phyloP scores from a whole-genome alignment of 2,797 vertebrate species.

The Chromobotia macracanthus region DNA sequence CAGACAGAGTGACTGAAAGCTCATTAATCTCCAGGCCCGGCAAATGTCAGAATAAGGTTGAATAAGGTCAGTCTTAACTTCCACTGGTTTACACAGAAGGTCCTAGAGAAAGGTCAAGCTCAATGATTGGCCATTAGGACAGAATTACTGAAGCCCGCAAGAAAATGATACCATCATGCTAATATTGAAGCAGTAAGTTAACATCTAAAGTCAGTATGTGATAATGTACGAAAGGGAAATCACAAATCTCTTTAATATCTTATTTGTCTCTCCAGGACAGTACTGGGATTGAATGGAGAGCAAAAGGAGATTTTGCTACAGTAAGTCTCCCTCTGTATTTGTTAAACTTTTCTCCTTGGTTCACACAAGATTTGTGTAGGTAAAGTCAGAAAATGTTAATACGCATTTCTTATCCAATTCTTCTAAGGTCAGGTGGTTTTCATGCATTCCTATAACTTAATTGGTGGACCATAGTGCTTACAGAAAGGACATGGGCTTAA shows the following conservation, averaged over 20 bases:
- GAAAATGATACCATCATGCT: not conserved
- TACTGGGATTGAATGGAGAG: not conserved
- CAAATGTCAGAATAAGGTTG: constrained; percentile 35
- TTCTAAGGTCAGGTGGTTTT: too few relatives aligned
- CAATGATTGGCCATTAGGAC: constrained; percentile 39
- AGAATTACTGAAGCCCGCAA: constrained; percentile 10
- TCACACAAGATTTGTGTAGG: too few relatives aligned
- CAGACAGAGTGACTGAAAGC: constrained; percentile 12
- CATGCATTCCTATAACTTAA: too few relatives aligned
- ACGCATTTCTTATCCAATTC: too few relatives aligned
- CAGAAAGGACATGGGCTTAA: too few relatives aligned
- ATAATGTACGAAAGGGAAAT: not conserved
- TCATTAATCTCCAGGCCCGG: constrained; percentile 28
- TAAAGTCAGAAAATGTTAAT: too few relatives aligned
- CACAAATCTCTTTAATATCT: not conserved
- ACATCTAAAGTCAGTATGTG: not conserved
- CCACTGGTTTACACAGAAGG: constrained; percentile 20
- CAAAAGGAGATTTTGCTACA: not conserved
- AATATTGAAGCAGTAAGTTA: not conserved
- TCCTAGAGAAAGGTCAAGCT: constrained; percentile 32
- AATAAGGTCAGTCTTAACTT: constrained; percentile 3
- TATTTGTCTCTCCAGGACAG: not conserved
- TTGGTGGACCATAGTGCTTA: too few relatives aligned
- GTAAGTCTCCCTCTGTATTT: too few relatives aligned
- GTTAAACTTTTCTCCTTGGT: too few relatives aligned